Evolutionary conservation across 2,888 invertebrate species (phyloP).

Genomic region (Mythimna impura): DNA sequence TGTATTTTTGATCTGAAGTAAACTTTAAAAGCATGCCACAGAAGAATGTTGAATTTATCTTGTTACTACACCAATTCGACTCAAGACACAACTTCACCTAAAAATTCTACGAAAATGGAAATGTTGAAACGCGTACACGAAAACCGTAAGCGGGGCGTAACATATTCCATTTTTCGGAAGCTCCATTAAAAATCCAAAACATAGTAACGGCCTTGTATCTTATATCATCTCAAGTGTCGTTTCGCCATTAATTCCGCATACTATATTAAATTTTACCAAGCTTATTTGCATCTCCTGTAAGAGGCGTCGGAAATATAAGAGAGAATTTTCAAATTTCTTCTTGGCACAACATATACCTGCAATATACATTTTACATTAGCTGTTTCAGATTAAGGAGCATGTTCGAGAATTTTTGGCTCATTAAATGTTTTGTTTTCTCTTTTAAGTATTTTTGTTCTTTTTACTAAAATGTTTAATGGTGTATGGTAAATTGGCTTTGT

Average conservation of each 20-base stretch:
- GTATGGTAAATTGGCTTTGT: slow-evolving; percentile 34
- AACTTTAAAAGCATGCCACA: background rate
- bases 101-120: slow-evolving; percentile 31
- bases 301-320: slow-evolving; percentile 57
- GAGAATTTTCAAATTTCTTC: slow-evolving; percentile 61
- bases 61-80: slow-evolving; percentile 3
- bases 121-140: background rate
- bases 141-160: slow-evolving; percentile 24
- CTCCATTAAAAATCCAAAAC: slow-evolving; percentile 61
- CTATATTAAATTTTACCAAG: slow-evolving; percentile 67
- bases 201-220: slow-evolving; percentile 42
- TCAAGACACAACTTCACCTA: slow-evolving; percentile 9
- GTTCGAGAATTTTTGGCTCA: slow-evolving; percentile 44
- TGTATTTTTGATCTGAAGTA: background rate
- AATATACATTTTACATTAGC: slow-evolving; percentile 83
- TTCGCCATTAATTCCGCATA: slow-evolving; percentile 64
- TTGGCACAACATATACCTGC: slow-evolving; percentile 72
- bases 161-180: slow-evolving; percentile 37
- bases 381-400: slow-evolving; percentile 52
- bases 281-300: slow-evolving; percentile 66
- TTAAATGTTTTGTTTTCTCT: slow-evolving; percentile 49
- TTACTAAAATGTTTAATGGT: slow-evolving; percentile 12
- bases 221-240: slow-evolving; percentile 53
- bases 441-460: slow-evolving; percentile 5
- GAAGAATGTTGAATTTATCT: background rate